A percentile compares a stretch with the other conserved stretches of the same genome.
Conservation (phyloP, 2,797 vertebrate genomes). For the Calcarius lapponicus region DNA sequence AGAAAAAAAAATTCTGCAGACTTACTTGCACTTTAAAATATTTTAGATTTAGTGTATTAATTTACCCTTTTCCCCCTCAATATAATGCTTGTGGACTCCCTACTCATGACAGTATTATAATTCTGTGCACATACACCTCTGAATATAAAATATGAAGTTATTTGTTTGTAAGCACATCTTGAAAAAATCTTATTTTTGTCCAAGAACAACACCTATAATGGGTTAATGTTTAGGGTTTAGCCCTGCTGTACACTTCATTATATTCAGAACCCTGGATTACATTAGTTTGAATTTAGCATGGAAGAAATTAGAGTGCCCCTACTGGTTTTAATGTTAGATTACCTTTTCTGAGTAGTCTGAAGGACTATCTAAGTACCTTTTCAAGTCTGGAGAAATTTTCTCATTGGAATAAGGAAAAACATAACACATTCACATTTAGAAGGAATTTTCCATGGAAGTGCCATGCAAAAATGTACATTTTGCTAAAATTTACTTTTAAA, state of each 20-base stretch:
- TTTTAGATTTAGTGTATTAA: not conserved
- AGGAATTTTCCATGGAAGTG: not conserved
- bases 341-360: not conserved
- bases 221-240: not conserved
- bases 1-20: not conserved
- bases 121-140: not conserved
- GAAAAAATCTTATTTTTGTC: not conserved
- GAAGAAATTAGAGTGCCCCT: not conserved
- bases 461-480: not conserved
- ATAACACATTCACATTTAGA: not conserved
- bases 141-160: not conserved
- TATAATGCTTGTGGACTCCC: not conserved
- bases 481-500: not conserved
- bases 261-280: not conserved
- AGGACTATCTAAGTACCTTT: not conserved
- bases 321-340: not conserved
- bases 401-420: not conserved
- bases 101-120: not conserved
- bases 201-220: not conserved
- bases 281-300: not conserved
- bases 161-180: not conserved
- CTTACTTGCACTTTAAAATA: not conserved
- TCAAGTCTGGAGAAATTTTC: not conserved
- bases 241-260: not conserved
- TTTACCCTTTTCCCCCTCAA: not conserved